These are phyloP conservation scores for Eulithis testata DNA, from an alignment of 2,888 invertebrate species.

Conservation along the genomic window DNA sequence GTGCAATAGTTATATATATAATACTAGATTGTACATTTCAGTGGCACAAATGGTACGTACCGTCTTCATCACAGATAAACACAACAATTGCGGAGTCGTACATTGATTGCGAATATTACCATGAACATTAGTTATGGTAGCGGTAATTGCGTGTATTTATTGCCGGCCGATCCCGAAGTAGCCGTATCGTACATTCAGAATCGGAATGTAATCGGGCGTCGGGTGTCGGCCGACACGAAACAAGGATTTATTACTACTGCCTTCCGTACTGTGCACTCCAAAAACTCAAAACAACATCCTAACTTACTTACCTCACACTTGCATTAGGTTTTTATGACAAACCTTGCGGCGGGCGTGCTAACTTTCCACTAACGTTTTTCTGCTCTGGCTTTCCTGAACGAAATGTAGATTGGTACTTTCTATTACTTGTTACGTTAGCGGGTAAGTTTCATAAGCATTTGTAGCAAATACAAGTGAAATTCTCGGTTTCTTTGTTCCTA, in stretches of 20 bases:
- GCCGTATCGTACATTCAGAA: slow-evolving; percentile 47
- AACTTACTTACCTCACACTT: slow-evolving; percentile 46
- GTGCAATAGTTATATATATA: no score
- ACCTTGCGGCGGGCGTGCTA: slow-evolving; percentile 33
- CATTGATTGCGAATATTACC: slow-evolving; percentile 35
- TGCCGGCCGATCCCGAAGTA: slow-evolving; percentile 42
- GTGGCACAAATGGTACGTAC: neutral
- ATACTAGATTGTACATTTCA: no score
- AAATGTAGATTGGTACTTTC: slow-evolving; percentile 41
- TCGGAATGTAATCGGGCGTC: slow-evolving; percentile 58
- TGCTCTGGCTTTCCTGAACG: slow-evolving; percentile 27
- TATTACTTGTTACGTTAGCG: slow-evolving; percentile 35
- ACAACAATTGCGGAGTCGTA: slow-evolving; percentile 21
- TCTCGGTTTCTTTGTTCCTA: slow-evolving; percentile 32
- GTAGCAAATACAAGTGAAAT: slow-evolving; percentile 36
- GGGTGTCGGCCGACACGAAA: slow-evolving; percentile 51
- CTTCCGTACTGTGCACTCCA: slow-evolving; percentile 58
- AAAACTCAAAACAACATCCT: slow-evolving; percentile 58
- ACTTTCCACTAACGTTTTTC: slow-evolving; percentile 39
- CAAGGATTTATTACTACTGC: slow-evolving; percentile 57
- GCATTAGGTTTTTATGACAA: slow-evolving; percentile 53
- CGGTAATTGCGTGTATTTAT: slow-evolving; percentile 56
- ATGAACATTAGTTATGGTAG: slow-evolving; percentile 43
- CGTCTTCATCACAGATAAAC: slow-evolving; percentile 8
- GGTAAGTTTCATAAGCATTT: slow-evolving; percentile 35